Base-by-base conservation (phyloP, 2,888 invertebrate species). In the Macaria liturata region DNA sequence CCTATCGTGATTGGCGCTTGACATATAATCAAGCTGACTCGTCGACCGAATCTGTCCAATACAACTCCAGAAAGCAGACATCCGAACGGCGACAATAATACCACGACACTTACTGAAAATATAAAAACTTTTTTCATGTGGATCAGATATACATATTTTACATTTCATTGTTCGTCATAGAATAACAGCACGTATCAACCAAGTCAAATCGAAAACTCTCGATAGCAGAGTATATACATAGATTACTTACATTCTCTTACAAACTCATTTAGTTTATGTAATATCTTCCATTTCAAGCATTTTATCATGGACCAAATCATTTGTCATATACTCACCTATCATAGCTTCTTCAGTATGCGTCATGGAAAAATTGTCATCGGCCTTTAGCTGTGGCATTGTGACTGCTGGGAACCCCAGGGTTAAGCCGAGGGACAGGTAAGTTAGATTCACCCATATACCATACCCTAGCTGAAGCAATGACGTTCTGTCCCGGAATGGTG, bases 21-120 rank as follows among this genome's bases (percentile, higher is more conserved):
- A 0, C 94, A 93, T 4, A 93, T 57, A 32, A 94, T 83, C 0
- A 95, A 75, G 9, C 93, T 91, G 6, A 81, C 70, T 61, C 92
- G 93, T 4, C 95, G 87, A 0, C 95, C 95, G 44, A 92, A 80
- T 57, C 75, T 84, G 72, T 95, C 95, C 88, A 94, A 93, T 62
- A 94, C 65, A 61, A 93, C 92, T 0, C 95, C 95, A 54, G 94
- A 93, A 4, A 94, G 45, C 0, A 95, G 74, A 67, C 94, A 94
- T 0, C 95, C 95, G 43, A 95, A 73, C 0, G 95, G 94, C 0
- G 93, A 92, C 0, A 92, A 88, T 46, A 94, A 86, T 0, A 93
- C 88, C 4, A 94, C 81, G 56, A 93, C 83, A 72, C 94, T 94
- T 3, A 94, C 95, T 95, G 84, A 56, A 80, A 78, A 49, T 9